These are phyloP conservation scores for Drosophila triauraria DNA, from an alignment of 1,140 invertebrate genomes.

Conservation along the genomic window DNA sequence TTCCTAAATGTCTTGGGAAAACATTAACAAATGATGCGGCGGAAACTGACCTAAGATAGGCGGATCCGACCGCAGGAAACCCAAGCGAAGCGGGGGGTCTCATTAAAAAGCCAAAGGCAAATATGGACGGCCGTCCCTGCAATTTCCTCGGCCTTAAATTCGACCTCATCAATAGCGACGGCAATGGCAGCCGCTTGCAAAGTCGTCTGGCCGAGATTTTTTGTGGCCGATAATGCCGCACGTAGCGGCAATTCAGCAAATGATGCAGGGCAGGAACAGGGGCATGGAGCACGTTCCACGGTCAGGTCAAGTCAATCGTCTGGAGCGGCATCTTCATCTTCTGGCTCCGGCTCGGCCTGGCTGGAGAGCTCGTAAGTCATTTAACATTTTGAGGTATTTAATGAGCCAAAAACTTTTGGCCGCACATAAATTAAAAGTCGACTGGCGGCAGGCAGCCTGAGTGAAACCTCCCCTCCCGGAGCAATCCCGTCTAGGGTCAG, in stretches of 20 bases:
- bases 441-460: slow-evolving; percentile 29
- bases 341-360: slow-evolving; percentile 10
- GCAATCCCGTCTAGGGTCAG: slow-evolving; percentile 24
- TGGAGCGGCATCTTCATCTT: slow-evolving; percentile 58
- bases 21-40: slow-evolving; percentile 48
- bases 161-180: slow-evolving; percentile 63
- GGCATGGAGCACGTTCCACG: slow-evolving; percentile 41
- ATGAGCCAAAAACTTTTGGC: slow-evolving; percentile 79
- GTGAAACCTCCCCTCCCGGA: background rate
- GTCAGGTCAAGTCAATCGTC: slow-evolving; percentile 69
- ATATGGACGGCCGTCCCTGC: slow-evolving; percentile 41
- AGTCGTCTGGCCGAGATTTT: slow-evolving; percentile 63
- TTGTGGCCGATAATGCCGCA: slow-evolving; percentile 73
- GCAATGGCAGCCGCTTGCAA: slow-evolving; percentile 34
- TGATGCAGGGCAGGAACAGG: slow-evolving; percentile 49
- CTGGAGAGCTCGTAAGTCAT: slow-evolving; percentile 66
- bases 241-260: slow-evolving; percentile 77
- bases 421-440: slow-evolving; percentile 80
- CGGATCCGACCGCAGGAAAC: slow-evolving; percentile 25
- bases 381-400: slow-evolving; percentile 83
- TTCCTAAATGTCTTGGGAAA: slow-evolving; percentile 25
- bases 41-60: slow-evolving; percentile 45
- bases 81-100: slow-evolving; percentile 34
- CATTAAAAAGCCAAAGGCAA: slow-evolving; percentile 65
- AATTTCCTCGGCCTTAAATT: slow-evolving; percentile 46